Evolutionary conservation across 2,113 vertebrate genomes (phyloP), one percentile per base, ranked within the genome.

Genomic region (Parus major): DNA sequence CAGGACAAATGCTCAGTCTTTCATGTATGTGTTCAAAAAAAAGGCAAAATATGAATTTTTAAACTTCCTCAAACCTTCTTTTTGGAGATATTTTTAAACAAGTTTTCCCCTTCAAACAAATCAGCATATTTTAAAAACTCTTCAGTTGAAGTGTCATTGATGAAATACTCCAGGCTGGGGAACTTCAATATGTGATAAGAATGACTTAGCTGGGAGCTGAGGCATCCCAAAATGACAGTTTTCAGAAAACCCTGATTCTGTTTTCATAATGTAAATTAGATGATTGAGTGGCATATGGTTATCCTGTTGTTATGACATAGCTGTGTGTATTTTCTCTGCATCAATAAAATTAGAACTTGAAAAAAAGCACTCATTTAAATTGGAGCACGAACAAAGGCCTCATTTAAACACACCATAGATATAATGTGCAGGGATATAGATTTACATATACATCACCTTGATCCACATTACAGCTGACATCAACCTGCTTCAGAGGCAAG

Each of bases 221-320:
- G 36, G 81, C 95, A 82, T 75, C 87, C 41, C 73, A 81, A 88
- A 71, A 63, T 90, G 97, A 93, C 96, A 97, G 97, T 87, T 92
- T 92, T 96, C 94, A 96, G 86, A 85, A 96, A 97, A 53, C n/a
- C 53, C 86, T 65, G 76, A 44, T 63, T 91, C 86, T 94, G 79
- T 95, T 94, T 97, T 96, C 96, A 94, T 90, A 94, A 97, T 88
- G 93, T 60, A 94, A 94, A 95, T 83, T 33, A 76, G 82, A 92
- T 89, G 85, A 96, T 90, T 76, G 89, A 94, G 84, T 96, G 92
- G 93, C 95, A 91, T 91, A 75, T 65, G 77, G 47, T 89, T 97
- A 96, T 89, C 85, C 52, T 41, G 73, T 93, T 94, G 84, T 96
- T 93, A 93, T 92, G 95, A 95, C 82, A 88, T 41, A 70, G 76